Conservation (phyloP, 2,113 vertebrate genomes). For the Parus major region DNA sequence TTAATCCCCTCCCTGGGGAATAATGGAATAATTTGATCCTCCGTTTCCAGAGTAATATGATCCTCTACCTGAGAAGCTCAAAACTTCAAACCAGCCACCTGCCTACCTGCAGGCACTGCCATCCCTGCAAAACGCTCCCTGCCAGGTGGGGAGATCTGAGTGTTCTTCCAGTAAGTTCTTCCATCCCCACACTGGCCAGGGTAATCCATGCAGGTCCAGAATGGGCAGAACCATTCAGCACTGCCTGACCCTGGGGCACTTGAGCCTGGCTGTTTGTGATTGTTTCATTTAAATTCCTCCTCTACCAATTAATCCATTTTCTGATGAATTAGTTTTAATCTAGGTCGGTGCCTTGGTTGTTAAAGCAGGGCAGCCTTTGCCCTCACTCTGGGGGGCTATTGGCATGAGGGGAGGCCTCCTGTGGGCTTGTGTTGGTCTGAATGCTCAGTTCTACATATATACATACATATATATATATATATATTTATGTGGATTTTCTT, state of each 20-base stretch:
- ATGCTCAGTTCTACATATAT: neutral
- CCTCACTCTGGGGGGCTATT: neutral
- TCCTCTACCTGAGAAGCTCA: conserved; percentile 35
- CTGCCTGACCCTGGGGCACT: neutral
- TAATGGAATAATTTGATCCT: conserved; percentile 63
- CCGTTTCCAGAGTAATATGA: conserved; percentile 43
- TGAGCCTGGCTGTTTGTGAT: neutral
- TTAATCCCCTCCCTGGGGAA: conserved; percentile 61
- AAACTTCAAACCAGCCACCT: conserved; percentile 14
- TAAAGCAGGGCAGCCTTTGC: neutral
- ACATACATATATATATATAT: rapidly evolving
- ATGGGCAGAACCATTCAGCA: neutral
- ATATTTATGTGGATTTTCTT: neutral
- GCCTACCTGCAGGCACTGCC: neutral
- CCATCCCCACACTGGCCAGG: neutral
- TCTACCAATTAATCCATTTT: neutral
- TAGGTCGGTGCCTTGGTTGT: neutral
- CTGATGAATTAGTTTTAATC: neutral
- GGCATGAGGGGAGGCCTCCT: rapidly evolving
- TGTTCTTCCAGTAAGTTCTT: neutral
- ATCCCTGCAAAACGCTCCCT: neutral
- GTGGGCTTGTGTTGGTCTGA: neutral
- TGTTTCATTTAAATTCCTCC: neutral
- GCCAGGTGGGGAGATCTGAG: neutral
- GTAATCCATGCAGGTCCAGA: neutral